phyloP scores from a whole-genome alignment of 1,140 invertebrate species.

The Lasioglossum albipes region DNA sequence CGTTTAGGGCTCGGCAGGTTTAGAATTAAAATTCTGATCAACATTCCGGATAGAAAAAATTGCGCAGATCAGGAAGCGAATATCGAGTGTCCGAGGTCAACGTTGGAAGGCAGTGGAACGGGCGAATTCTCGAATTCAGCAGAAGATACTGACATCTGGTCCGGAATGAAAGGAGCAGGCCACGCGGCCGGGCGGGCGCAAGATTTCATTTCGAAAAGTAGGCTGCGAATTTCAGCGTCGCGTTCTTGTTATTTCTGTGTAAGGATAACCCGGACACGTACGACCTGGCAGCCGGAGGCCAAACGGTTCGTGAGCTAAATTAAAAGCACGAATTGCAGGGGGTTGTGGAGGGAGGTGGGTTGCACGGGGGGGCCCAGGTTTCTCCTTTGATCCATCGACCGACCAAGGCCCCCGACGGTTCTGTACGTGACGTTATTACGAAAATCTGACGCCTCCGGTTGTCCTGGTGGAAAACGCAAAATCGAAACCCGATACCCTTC shows the following conservation, averaged over 20 bases:
- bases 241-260: constrained; percentile 49
- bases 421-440: constrained; percentile 76
- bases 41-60: too few relatives aligned
- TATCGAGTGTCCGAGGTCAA: too few relatives aligned
- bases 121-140: constrained; percentile 1
- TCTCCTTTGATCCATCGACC: constrained; percentile 73
- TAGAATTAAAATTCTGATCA: too few relatives aligned
- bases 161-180: constrained; percentile 13
- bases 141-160: not conserved
- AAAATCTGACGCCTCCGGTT: constrained; percentile 56
- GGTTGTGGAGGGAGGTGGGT: too few relatives aligned
- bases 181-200: not conserved
- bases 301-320: constrained; percentile 75
- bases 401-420: constrained; percentile 46
- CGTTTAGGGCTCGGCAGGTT: too few relatives aligned
- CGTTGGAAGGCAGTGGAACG: too few relatives aligned
- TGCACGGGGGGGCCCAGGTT: constrained; percentile 37
- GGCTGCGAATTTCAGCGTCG: constrained; percentile 42
- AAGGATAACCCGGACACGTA: constrained; percentile 63
- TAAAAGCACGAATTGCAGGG: constrained; percentile 74
- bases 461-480: constrained; percentile 54
- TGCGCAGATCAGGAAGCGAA: too few relatives aligned
- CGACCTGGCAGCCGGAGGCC: constrained; percentile 55
- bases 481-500: constrained; percentile 49
- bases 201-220: constrained; percentile 5